A percentile compares a stretch with the other conserved stretches of the same genome.
Evolutionary conservation across 2,113 vertebrate species (phyloP).

Genomic region (Perognathus longimembris): DNA sequence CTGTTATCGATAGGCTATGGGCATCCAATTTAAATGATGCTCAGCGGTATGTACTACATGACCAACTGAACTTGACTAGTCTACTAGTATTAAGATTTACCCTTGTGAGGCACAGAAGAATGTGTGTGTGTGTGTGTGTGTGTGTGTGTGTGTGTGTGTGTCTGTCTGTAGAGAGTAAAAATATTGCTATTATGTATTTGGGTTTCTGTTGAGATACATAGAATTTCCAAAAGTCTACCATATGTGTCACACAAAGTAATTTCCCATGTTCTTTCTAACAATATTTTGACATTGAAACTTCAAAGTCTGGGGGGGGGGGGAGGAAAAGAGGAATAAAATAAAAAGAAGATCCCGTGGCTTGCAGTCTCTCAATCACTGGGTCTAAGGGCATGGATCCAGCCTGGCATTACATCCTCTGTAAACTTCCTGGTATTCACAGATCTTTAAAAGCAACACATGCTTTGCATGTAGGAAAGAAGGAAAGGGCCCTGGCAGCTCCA

Average conservation of each 20-base stretch:
- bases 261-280: neutral
- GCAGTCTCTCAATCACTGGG: neutral
- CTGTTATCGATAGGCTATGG: neutral
- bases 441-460: neutral
- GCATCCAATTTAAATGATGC: neutral
- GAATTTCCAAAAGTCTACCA: slow-evolving; percentile 21
- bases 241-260: neutral
- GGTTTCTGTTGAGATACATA: neutral
- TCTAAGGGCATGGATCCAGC: neutral
- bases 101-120: neutral
- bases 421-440: neutral
- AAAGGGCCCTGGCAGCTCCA: slow-evolving; percentile 57
- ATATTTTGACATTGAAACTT: neutral
- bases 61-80: neutral
- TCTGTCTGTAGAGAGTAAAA: neutral
- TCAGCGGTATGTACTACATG: neutral
- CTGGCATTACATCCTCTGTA: neutral
- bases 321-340: neutral
- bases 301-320: neutral
- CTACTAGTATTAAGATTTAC: slow-evolving; percentile 6
- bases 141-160: neutral
- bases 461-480: neutral
- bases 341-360: neutral
- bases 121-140: neutral
- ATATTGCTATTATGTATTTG: neutral